phyloP scores from a whole-genome alignment of 2,113 vertebrate species.

The Sylvia atricapilla region DNA sequence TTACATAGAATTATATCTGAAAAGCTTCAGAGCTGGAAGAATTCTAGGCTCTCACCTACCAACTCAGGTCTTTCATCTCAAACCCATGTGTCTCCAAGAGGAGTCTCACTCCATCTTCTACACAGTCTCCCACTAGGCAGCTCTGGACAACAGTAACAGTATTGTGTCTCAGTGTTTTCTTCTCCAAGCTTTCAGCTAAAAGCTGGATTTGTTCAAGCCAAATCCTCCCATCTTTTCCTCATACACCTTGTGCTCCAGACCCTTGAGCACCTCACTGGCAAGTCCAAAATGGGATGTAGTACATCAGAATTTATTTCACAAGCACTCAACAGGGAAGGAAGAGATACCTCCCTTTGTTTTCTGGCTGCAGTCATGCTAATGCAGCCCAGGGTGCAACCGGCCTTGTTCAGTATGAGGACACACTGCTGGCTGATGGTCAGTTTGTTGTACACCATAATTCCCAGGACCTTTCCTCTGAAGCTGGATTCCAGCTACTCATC shows the following conservation, averaged over 20 bases:
- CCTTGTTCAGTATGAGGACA: not conserved
- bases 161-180: not conserved
- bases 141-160: not conserved
- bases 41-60: not conserved
- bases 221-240: not conserved
- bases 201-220: not conserved
- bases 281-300: not conserved
- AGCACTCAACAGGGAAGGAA: accelerated
- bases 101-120: not conserved
- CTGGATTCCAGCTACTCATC: not conserved
- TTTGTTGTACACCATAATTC: not conserved
- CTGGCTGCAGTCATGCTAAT: not conserved
- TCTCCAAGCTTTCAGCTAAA: not conserved
- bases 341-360: not conserved
- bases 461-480: not conserved
- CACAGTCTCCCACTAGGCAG: not conserved
- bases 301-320: not conserved
- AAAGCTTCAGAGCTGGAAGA: not conserved
- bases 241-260: not conserved
- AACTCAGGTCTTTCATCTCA: not conserved
- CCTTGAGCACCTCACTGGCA: not conserved
- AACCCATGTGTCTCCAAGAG: not conserved
- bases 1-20: not conserved
- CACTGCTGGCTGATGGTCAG: not conserved
- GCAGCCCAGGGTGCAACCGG: not conserved